phyloP scores from a whole-genome alignment of 2,888 invertebrate genomes.

The Melitaea athalia region DNA sequence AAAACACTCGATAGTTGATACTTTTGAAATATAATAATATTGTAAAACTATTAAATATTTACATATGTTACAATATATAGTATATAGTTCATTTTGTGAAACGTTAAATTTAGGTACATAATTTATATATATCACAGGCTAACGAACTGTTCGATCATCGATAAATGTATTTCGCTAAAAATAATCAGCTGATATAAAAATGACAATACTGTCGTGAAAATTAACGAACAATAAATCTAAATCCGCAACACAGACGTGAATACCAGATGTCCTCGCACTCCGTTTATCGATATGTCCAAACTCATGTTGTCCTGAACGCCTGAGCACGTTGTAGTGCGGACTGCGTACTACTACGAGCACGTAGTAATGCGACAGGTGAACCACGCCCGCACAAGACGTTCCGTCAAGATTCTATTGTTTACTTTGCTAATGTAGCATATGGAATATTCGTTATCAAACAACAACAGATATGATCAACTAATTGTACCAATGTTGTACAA shows the following conservation, averaged over 20 bases:
- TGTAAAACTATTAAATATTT: too few relatives aligned
- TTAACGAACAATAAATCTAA: slow-evolving; percentile 2
- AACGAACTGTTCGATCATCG: background rate
- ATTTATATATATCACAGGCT: background rate
- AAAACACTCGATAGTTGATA: slow-evolving; percentile 4
- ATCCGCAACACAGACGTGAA: background rate
- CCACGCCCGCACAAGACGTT: slow-evolving; percentile 32
- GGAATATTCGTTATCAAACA: background rate
- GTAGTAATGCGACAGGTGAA: slow-evolving; percentile 45
- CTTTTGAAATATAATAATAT: background rate
- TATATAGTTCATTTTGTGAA: too few relatives aligned
- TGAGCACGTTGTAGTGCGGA: slow-evolving; percentile 36
- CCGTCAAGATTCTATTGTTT: slow-evolving; percentile 41
- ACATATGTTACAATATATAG: too few relatives aligned
- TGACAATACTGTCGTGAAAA: background rate
- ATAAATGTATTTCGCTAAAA: slow-evolving; percentile 1
- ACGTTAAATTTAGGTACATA: too few relatives aligned
- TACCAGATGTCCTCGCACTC: slow-evolving; percentile 4
- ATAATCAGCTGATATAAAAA: background rate
- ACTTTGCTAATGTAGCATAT: slow-evolving; percentile 24
- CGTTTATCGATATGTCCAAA: slow-evolving; percentile 4
- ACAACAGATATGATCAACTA: background rate
- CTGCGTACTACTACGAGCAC: slow-evolving; percentile 59
- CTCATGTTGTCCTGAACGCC: background rate
- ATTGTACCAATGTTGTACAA: background rate